Base-by-base conservation (phyloP, 2,113 vertebrate genomes). In the Myiagra hebetior region DNA sequence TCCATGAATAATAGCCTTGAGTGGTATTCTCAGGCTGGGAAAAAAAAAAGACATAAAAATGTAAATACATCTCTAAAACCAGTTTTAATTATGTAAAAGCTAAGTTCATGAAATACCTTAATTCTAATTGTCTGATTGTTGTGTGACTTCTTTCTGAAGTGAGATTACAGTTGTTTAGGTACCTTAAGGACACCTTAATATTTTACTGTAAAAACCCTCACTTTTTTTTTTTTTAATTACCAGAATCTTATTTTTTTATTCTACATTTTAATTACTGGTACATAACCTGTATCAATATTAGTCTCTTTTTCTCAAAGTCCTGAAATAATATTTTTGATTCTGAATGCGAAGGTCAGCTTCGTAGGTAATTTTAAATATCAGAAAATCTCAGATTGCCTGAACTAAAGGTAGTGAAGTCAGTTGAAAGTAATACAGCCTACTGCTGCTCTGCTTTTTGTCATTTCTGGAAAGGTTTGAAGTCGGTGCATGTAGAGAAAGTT, bases 41-140 rank as follows among this genome's bases (percentile, higher is more conserved):
- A 93, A 76, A 49, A 77, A 49, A 77, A 53, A 70, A 11, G 37
- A 50, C 7, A 11, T 85, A 53, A 83, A 85, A 91, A 85, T 70
- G 41, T 79, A 91, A 97, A 85, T 89, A 44, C 12, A 9, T 30
- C 26, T 93, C 95, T 30, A 39, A 79, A 87, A 12, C 0, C 15
- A 41, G 17, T 75, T 85, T 95, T 63, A 89, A 85, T 85, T 95
- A 91, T 49, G 93, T 89, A 76, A 31, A 77, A 83, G 39, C n/a
- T 87, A 85, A 91, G 30, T 85, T 33, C 31, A 79, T 28, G 5
- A 52, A 91, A 56, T 75, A 37, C 23, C 63, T 82, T 89, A 77
- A 87, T 79, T 79, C 41, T 91, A 60, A 44, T 75, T 2, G 3
- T 69, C 39, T 92, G 62, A 56, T 39, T 84, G 59, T 76, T 90